phyloP scores from a whole-genome alignment of 2,888 invertebrate genomes.

The Acrobasis repandana region DNA sequence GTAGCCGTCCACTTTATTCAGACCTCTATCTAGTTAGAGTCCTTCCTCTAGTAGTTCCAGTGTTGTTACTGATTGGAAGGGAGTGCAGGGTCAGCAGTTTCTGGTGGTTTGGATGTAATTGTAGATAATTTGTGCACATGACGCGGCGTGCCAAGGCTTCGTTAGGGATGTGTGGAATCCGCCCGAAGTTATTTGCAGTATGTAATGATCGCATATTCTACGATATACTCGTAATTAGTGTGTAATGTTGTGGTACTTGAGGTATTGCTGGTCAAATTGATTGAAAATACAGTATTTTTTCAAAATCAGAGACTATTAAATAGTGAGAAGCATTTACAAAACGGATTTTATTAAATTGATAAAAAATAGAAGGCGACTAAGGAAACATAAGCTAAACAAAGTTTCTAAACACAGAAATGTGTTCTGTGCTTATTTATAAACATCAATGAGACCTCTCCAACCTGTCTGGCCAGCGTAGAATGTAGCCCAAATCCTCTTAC shows the following conservation, averaged over 20 bases:
- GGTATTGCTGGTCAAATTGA: neutral
- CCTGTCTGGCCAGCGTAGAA: no score
- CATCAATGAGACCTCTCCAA: no score
- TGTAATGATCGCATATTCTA: neutral
- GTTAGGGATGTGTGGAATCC: constrained; percentile 49
- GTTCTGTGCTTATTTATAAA: no score
- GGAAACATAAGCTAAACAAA: no score
- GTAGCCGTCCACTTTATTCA: constrained; percentile 48
- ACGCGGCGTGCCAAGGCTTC: constrained; percentile 51
- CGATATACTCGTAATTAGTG: constrained; percentile 28
- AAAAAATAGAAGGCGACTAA: no score
- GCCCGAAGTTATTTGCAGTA: constrained; percentile 21
- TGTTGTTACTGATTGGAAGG: constrained; percentile 21
- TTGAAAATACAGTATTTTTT: no score
- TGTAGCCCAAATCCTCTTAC: no score
- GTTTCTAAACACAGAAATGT: no score
- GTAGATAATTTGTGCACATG: constrained; percentile 64
- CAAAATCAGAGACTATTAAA: no score
- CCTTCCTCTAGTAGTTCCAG: constrained; percentile 23
- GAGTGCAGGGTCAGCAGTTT: constrained; percentile 32
- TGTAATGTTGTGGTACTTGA: neutral
- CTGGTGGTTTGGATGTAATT: constrained; percentile 56
- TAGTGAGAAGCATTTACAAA: no score
- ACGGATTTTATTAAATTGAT: no score
- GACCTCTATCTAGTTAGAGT: constrained; percentile 40